Conservation (phyloP, 2,797 vertebrate species). For the Periophthalmus magnuspinnatus region DNA sequence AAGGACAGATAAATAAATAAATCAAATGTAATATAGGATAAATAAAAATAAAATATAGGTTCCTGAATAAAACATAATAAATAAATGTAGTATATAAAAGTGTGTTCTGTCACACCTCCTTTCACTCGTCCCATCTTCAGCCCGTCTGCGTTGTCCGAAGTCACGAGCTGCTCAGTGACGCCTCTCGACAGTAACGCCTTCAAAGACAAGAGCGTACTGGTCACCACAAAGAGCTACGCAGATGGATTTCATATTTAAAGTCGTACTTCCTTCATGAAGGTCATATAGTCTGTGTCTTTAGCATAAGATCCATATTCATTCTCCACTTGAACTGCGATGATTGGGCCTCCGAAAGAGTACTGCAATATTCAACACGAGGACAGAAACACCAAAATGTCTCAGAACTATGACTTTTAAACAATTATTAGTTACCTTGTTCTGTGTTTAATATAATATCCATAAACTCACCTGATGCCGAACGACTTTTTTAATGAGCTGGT, state of each 20-base stretch:
- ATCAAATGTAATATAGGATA: too few relatives aligned
- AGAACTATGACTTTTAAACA: too few relatives aligned
- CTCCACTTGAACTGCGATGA: conserved; percentile 93
- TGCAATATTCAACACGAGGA: conserved; percentile 8
- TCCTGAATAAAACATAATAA: too few relatives aligned
- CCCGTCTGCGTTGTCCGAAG: conserved; percentile 83
- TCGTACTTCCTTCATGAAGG: conserved; percentile 84
- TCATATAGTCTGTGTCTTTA: conserved; percentile 84
- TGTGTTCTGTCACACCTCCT: conserved; percentile 78
- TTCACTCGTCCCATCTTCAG: conserved; percentile 77
- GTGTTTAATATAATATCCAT: background rate
- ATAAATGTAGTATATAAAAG: too few relatives aligned
- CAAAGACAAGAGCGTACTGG: background rate
- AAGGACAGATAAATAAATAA: too few relatives aligned
- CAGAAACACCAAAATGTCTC: background rate
- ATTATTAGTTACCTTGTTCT: background rate
- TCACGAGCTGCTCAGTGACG: conserved; percentile 86
- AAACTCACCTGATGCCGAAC: conserved; percentile 81
- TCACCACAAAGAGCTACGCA: background rate
- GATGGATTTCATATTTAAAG: background rate
- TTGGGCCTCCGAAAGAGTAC: conserved; percentile 82
- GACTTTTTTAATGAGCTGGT: conserved; percentile 79
- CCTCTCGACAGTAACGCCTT: conserved; percentile 85
- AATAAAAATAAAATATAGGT: too few relatives aligned
- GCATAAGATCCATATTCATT: conserved; percentile 92